Conservation (phyloP, 2,888 invertebrate species). For the Caenorhabditis sinica region DNA sequence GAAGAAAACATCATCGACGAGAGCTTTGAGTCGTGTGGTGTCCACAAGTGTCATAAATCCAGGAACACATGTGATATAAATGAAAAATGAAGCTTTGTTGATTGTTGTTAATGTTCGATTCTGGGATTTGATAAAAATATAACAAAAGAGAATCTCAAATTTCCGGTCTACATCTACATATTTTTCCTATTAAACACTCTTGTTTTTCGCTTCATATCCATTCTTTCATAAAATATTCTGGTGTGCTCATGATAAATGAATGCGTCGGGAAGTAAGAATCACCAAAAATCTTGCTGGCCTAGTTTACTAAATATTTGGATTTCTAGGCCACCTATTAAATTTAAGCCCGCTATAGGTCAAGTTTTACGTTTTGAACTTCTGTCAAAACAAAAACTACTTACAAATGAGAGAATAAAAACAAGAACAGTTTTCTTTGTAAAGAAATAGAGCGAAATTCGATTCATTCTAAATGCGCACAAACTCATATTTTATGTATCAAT, state of each 20-base stretch:
- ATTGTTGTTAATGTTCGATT: no score
- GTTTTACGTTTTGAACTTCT: no score
- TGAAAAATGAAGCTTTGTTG: no score
- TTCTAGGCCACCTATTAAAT: no score
- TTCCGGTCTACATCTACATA: not conserved
- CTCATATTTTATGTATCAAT: conserved; percentile 64
- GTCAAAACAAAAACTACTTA: not conserved
- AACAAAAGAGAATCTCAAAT: conserved; percentile 10
- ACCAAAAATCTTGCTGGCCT: not conserved
- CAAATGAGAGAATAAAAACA: not conserved
- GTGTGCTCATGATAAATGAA: conserved; percentile 3
- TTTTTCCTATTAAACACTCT: not conserved
- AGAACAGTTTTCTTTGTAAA: not conserved
- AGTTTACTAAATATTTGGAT: no score
- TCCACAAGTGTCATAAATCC: no score
- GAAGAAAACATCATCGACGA: no score
- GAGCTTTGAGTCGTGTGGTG: no score
- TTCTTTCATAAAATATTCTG: conserved; percentile 1
- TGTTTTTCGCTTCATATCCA: not conserved
- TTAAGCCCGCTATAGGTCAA: no score
- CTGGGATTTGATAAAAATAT: not conserved
- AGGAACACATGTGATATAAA: no score
- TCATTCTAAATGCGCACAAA: conserved; percentile 61
- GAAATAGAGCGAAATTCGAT: conserved; percentile 44
- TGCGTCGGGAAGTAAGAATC: not conserved